Evolutionary conservation across 2,888 invertebrate genomes (phyloP).

Genomic region (Stramonita haemastoma): DNA sequence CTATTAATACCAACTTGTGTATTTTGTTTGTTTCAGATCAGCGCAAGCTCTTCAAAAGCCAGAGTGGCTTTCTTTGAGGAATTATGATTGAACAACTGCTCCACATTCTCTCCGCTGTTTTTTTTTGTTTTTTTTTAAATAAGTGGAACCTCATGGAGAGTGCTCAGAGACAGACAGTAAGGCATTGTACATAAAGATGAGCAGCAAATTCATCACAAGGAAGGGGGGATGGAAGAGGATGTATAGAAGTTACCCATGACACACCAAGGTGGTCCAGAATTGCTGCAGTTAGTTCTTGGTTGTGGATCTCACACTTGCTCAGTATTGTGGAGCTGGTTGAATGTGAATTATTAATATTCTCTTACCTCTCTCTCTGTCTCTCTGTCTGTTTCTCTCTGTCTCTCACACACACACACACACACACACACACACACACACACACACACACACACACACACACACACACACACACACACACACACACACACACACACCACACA

Average conservation of each 20-base stretch:
- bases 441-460: neutral
- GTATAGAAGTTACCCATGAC: too few species aligned
- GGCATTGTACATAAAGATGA: neutral
- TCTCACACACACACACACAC: too few species aligned
- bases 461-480: neutral
- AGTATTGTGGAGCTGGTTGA: too few species aligned
- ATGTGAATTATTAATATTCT: too few species aligned
- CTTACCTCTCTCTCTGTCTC: too few species aligned
- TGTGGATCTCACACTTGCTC: too few species aligned
- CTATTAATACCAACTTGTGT: neutral
- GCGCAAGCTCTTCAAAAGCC: constrained; percentile 94
- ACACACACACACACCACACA: constrained; percentile 19
- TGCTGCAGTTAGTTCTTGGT: too few species aligned
- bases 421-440: neutral
- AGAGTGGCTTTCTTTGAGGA: constrained; percentile 98
- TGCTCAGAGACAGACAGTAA: neutral
- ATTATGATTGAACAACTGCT: constrained; percentile 80
- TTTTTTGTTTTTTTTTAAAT: too few species aligned
- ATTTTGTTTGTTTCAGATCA: constrained; percentile 81
- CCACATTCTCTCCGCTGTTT: neutral
- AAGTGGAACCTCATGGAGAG: neutral
- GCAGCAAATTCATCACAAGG: neutral
- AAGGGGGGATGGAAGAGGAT: too few species aligned
- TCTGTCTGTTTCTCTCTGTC: too few species aligned
- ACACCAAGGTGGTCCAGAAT: too few species aligned